Evolutionary conservation across 2,797 vertebrate species (phyloP), one percentile per base, ranked within the genome.

Genomic region (Petrocephalus sullivani): DNA sequence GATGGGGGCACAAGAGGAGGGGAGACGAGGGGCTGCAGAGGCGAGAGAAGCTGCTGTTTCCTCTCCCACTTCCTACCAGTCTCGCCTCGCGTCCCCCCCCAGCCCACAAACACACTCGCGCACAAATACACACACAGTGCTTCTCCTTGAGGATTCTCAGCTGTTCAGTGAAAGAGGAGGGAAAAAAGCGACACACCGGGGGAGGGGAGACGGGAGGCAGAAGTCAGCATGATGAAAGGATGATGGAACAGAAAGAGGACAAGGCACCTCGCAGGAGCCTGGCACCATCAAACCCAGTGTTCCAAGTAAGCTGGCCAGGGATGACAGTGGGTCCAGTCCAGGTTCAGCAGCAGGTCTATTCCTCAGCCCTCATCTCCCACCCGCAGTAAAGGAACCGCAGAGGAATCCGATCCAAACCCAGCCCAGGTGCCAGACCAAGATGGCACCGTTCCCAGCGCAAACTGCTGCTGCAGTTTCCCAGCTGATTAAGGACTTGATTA

Each of bases 401-500:
- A 8, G 89, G 88, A 89, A 87, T 88, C 87, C 85, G 90, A 90
- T 89, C 89, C 92, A 91, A 93, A 91, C 93, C 91, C 89, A 85
- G 91, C 90, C 91, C 92, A 90, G 88, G 90, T 93, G 93, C 95
- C 93, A 93, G 91, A 92, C 90, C 92, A 90, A 93, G 94, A 93
- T 92, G 92, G 92, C 93, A 90, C 1, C 5, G 21, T 0, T 90
- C 93, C 92, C 84, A 67, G 91, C 16, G 1, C 71, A 28, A 51
- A 33, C 51, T 60, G 75, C 78, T 64, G 87, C 78, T 81, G 41
- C 78, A 14, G 82, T 75, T 85, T 8, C 89, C 90, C 87, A 92
- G 92, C 92, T 96, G 94, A 95, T 96, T 95, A 94, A 93, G 93
- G 94, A 93, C 92, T 94, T 96, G 94, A 96, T 96, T 96, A 95